Conservation (phyloP, 2,888 invertebrate genomes). For the Sisyra nigra region DNA sequence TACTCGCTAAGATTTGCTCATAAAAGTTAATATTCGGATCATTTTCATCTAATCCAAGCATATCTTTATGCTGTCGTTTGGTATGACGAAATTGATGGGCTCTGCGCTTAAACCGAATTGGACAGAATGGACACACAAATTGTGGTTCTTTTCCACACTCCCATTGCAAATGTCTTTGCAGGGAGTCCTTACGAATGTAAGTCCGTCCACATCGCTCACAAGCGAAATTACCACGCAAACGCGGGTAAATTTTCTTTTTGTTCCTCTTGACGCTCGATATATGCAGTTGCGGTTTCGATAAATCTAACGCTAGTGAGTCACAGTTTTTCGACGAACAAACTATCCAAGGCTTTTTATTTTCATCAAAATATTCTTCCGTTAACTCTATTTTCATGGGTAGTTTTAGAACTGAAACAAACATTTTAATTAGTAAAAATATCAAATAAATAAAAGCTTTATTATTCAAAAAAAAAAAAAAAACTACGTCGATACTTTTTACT, state of each 20-base stretch:
- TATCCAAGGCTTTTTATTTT: conserved; percentile 12
- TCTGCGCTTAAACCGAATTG: conserved; percentile 49
- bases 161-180: conserved; percentile 59
- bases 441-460: neutral
- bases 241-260: conserved; percentile 13
- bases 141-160: conserved; percentile 59
- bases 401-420: conserved; percentile 13
- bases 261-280: conserved; percentile 12
- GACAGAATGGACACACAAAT: conserved; percentile 53
- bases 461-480: neutral
- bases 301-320: conserved; percentile 8
- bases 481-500: neutral
- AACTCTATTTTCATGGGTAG: conserved; percentile 22
- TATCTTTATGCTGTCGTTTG: conserved; percentile 33
- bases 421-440: neutral
- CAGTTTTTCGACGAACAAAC: conserved; percentile 13
- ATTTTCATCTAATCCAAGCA: conserved; percentile 30
- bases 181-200: conserved; percentile 62
- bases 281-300: conserved; percentile 2
- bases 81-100: conserved; percentile 40
- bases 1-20: conserved; percentile 2
- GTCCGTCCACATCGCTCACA: conserved; percentile 60
- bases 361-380: conserved; percentile 13
- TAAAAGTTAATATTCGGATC: conserved; percentile 22
- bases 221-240: conserved; percentile 30